A percentile compares a stretch with the other conserved stretches of the same genome.
Evolutionary conservation across 2,888 invertebrate genomes (phyloP).

Genomic region (Hofmannophila pseudospretella): DNA sequence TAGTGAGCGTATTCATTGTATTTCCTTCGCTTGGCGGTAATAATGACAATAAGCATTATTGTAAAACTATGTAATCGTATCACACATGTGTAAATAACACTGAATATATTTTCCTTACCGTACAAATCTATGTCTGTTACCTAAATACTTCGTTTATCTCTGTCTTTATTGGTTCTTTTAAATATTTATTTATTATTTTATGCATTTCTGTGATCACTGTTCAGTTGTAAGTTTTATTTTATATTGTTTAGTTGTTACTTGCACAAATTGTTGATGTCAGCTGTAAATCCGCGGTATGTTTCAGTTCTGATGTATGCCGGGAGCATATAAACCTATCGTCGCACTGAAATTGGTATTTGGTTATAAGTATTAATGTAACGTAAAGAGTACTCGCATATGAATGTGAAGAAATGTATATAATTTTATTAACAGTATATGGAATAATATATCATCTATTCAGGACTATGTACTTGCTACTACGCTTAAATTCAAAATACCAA

Average conservation of each 20-base stretch:
- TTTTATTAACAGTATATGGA: no score
- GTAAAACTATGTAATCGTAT: conserved; percentile 42
- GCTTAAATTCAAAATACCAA: no score
- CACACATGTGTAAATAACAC: conserved; percentile 16
- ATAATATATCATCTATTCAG: no score
- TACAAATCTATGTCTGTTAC: conserved; percentile 42
- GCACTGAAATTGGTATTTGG: conserved; percentile 6
- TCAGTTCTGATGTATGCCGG: no score
- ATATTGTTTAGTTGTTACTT: conserved; percentile 37
- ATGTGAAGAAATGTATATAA: conserved; percentile 7
- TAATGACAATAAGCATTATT: conserved; percentile 69
- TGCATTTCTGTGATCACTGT: conserved; percentile 72
- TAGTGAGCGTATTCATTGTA: no score
- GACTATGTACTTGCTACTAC: no score
- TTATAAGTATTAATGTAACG: conserved; percentile 12
- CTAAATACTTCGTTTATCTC: conserved; percentile 44
- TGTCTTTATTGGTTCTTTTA: conserved; percentile 26
- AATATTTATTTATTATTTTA: conserved; percentile 38
- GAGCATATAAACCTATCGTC: no score
- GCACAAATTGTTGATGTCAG: conserved; percentile 45
- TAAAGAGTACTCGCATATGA: not conserved
- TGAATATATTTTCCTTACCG: conserved; percentile 27
- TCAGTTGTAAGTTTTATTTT: conserved; percentile 54
- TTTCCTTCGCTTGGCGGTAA: no score
- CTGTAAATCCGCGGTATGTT: not conserved